These are phyloP conservation scores for Tapirus terrestris DNA, from an alignment of 2,113 vertebrate species.

Conservation along the genomic window DNA sequence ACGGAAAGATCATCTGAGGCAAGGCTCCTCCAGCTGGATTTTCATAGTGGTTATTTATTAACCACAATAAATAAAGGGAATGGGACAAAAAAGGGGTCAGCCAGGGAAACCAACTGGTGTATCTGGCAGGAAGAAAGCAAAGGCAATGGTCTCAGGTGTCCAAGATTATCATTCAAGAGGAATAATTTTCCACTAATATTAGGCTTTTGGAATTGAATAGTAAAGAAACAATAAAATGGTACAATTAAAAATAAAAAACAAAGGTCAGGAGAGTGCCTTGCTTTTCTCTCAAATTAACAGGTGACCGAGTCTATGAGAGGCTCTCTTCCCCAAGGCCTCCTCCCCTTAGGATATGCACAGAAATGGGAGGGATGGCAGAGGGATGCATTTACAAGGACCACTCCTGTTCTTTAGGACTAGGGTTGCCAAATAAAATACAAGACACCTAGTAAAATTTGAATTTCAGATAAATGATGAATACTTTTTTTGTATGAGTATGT, in stretches of 20 bases:
- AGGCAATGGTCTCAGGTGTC: not conserved
- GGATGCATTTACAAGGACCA: not conserved
- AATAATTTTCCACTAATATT: not conserved
- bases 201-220: not conserved
- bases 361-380: not conserved
- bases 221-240: not conserved
- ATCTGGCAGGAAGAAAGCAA: slow-evolving; percentile 8
- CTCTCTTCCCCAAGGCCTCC: not conserved
- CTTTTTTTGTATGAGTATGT: not conserved
- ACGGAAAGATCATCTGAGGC: not conserved
- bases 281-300: not conserved
- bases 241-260: not conserved
- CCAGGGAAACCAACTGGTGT: not conserved
- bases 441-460: not conserved
- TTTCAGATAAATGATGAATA: not conserved
- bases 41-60: slow-evolving; percentile 54
- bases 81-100: not conserved
- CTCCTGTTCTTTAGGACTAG: not conserved
- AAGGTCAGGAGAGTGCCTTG: not conserved
- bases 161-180: not conserved
- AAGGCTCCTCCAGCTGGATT: not conserved
- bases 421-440: slow-evolving; percentile 6
- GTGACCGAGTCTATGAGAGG: not conserved
- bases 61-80: slow-evolving; percentile 57
- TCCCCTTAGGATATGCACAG: not conserved